Percentiles rank a stretch among this genome's conserved stretches.
phyloP scores from a whole-genome alignment of 1,140 invertebrate species.

The Acarapis woodi region DNA sequence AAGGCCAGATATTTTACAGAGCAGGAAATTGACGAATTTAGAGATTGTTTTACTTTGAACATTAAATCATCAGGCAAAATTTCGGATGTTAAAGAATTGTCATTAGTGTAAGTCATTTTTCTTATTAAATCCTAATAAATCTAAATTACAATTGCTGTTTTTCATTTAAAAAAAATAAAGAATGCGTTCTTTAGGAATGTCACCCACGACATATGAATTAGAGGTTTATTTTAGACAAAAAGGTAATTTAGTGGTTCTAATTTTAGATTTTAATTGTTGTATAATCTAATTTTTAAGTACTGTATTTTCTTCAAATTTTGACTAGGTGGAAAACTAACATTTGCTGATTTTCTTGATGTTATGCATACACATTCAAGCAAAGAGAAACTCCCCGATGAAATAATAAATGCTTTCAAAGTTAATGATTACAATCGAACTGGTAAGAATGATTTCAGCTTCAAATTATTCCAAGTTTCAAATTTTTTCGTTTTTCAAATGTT shows the following conservation, averaged over 20 bases:
- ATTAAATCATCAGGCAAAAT: conserved; percentile 50
- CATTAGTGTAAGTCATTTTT: too few relatives aligned
- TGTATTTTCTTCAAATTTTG: background rate
- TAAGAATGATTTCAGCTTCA: too few relatives aligned
- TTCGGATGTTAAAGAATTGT: conserved; percentile 54
- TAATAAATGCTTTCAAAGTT: conserved; percentile 58
- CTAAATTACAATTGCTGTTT: too few relatives aligned
- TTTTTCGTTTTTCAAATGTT: too few relatives aligned
- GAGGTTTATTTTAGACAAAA: conserved; percentile 53
- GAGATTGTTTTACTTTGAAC: conserved; percentile 27
- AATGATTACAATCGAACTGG: conserved; percentile 41
- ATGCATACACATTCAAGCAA: conserved; percentile 63
- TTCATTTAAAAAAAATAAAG: too few relatives aligned
- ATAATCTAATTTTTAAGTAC: conserved; percentile 10
- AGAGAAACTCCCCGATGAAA: conserved; percentile 64
- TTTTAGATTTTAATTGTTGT: background rate
- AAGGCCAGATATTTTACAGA: conserved; percentile 14
- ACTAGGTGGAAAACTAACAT: conserved; percentile 58
- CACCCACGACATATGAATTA: conserved; percentile 65
- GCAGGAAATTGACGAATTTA: conserved; percentile 15
- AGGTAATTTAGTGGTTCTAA: conserved; percentile 20
- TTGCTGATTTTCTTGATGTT: conserved; percentile 77
- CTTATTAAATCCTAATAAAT: too few relatives aligned
- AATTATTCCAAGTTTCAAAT: too few relatives aligned
- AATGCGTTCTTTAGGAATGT: conserved; percentile 75